These are phyloP conservation scores for Pygoscelis antarcticus DNA, from an alignment of 2,113 vertebrate species.

Conservation along the genomic window DNA sequence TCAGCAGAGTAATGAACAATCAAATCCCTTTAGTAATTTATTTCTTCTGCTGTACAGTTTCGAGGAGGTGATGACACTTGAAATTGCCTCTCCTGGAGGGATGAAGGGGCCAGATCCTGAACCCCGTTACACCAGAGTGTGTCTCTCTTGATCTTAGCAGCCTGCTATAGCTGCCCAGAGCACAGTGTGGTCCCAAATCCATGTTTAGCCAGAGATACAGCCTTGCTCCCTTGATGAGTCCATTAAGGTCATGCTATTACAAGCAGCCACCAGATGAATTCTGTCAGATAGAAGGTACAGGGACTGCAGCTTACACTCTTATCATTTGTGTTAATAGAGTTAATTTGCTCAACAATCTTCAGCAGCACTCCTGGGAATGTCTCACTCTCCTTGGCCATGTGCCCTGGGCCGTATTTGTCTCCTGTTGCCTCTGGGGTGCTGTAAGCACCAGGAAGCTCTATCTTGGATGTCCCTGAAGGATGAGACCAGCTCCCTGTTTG, in stretches of 20 bases:
- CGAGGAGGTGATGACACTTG: conserved; percentile 49
- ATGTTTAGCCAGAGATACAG: neutral
- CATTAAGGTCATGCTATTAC: conserved; percentile 52
- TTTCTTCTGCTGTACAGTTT: conserved; percentile 33
- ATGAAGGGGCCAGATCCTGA: conserved; percentile 15
- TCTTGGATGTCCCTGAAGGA: neutral
- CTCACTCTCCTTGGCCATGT: neutral
- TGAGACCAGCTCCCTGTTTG: neutral
- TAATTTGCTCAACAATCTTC: conserved; percentile 49
- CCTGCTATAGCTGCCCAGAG: neutral
- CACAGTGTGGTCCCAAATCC: neutral
- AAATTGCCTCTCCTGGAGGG: conserved; percentile 60
- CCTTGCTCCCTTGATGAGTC: conserved; percentile 21
- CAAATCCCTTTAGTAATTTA: conserved; percentile 62
- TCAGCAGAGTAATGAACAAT: conserved; percentile 58
- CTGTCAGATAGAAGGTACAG: conserved; percentile 29
- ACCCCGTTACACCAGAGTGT: neutral
- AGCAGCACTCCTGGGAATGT: neutral
- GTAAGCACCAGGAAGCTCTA: neutral
- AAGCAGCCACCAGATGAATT: conserved; percentile 50
- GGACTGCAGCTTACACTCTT: conserved; percentile 4
- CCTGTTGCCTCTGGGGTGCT: neutral
- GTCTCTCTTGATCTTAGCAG: neutral
- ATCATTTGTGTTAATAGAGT: conserved; percentile 37
- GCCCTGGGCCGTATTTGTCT: neutral